A percentile compares a stretch with the other conserved stretches of the same genome.
Conservation (phyloP, 1,140 invertebrate species). For the Halictus rubicundus region DNA sequence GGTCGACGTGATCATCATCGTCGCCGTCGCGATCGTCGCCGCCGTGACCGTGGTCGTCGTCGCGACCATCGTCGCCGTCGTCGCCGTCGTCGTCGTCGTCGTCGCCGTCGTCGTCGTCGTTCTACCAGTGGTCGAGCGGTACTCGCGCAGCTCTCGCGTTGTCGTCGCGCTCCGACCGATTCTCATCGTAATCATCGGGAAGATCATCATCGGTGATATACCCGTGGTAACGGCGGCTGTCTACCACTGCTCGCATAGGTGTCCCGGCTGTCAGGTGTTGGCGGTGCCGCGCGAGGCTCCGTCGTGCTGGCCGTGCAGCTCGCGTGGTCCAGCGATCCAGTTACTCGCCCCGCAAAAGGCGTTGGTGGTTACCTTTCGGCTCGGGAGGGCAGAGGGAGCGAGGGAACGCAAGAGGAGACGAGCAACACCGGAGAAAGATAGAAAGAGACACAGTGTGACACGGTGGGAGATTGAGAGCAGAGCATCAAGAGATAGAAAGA, state of each 20-base stretch:
- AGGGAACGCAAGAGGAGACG: conserved; percentile 13
- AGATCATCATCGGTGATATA: too few relatives aligned
- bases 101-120: conserved; percentile 14
- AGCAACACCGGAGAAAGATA: too few relatives aligned
- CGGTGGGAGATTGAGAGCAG: background rate
- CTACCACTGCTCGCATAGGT: conserved; percentile 20
- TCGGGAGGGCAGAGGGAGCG: conserved; percentile 30
- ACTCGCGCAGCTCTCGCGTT: background rate
- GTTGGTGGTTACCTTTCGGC: conserved; percentile 51
- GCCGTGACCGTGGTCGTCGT: background rate
- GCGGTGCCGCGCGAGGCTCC: conserved; percentile 44
- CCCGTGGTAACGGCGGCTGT: background rate
- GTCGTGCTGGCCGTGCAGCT: conserved; percentile 47
- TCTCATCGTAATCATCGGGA: too few relatives aligned
- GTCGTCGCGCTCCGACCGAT: too few relatives aligned
- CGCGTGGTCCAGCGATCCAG: conserved; percentile 60
- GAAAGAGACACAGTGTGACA: background rate
- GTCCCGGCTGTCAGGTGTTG: conserved; percentile 8
- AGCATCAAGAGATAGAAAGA: conserved; percentile 4
- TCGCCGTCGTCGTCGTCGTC: conserved; percentile 8
- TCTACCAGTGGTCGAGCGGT: conserved; percentile 20
- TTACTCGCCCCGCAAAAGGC: conserved; percentile 49
- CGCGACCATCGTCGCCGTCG: conserved; percentile 3
- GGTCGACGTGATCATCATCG: conserved; percentile 11
- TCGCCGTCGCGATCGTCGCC: background rate